Conservation (phyloP, 2,797 vertebrate species). For the Pelobates cultripes region DNA sequence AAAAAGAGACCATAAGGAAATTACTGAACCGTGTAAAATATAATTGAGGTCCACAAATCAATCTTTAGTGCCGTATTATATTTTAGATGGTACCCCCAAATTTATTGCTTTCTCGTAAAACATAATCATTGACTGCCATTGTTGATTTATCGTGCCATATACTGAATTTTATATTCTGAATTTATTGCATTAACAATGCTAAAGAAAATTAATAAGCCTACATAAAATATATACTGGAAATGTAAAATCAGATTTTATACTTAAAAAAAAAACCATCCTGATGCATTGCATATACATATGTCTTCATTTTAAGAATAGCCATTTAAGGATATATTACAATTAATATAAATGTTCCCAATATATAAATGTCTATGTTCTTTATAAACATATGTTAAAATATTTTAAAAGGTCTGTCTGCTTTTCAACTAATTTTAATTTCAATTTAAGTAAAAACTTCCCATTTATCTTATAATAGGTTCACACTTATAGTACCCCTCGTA, state of each 20-base stretch:
- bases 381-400: too few relatives aligned
- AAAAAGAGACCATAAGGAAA: not conserved
- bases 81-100: conserved; percentile 2
- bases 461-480: too few relatives aligned
- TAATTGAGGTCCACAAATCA: conserved; percentile 17
- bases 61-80: not conserved
- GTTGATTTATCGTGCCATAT: not conserved
- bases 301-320: too few relatives aligned
- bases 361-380: too few relatives aligned
- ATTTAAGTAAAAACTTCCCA: too few relatives aligned
- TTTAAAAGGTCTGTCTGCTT: too few relatives aligned
- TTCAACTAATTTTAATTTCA: too few relatives aligned
- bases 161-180: conserved; percentile 1
- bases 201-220: not conserved
- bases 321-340: too few relatives aligned
- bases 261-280: too few relatives aligned
- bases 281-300: too few relatives aligned
- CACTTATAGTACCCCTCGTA: too few relatives aligned
- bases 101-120: not conserved
- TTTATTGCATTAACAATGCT: not conserved
- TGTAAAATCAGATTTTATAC: not conserved
- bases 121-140: conserved; percentile 8
- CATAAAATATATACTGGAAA: not conserved
- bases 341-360: too few relatives aligned
- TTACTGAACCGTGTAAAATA: not conserved